Conservation (phyloP, 1,140 invertebrate species). For the Drosophila nigromelanica region DNA sequence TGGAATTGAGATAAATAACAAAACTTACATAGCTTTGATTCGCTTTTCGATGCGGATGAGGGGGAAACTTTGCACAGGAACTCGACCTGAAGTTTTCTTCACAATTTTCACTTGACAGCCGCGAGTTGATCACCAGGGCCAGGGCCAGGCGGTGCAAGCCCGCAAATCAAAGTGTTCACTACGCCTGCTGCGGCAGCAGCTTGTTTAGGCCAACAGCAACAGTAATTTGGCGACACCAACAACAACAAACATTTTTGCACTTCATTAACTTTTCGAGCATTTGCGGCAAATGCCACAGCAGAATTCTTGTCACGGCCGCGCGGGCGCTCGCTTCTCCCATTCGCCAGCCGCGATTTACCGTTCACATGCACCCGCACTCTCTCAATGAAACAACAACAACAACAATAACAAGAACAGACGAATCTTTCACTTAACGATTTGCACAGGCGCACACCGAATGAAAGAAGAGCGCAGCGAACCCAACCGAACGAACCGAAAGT, state of each 20-base stretch:
- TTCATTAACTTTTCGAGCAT: conserved; percentile 74
- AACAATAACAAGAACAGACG: conserved; percentile 19
- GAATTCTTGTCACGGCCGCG: conserved; percentile 54
- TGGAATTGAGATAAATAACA: conserved; percentile 20
- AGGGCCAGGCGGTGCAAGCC: conserved; percentile 46
- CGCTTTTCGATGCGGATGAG: background rate
- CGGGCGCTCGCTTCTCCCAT: conserved; percentile 17
- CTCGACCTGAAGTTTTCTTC: conserved; percentile 26
- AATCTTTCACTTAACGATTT: conserved; percentile 40
- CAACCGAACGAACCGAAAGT: conserved; percentile 74
- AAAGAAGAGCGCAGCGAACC: conserved; percentile 8
- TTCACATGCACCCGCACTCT: conserved; percentile 39
- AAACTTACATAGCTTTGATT: conserved; percentile 7
- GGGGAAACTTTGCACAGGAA: conserved; percentile 26
- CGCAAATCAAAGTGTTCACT: conserved; percentile 64
- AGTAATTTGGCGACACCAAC: conserved; percentile 45
- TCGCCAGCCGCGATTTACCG: conserved; percentile 20
- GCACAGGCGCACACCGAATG: conserved; percentile 18
- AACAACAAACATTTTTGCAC: conserved; percentile 71
- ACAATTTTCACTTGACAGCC: conserved; percentile 68
- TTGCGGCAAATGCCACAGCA: conserved; percentile 64
- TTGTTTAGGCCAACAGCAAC: conserved; percentile 38
- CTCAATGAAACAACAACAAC: conserved; percentile 5
- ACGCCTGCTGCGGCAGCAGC: conserved; percentile 39
- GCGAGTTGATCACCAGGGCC: conserved; percentile 40